Conservation (phyloP, 2,113 vertebrate species). For the Eclectus roratus region DNA sequence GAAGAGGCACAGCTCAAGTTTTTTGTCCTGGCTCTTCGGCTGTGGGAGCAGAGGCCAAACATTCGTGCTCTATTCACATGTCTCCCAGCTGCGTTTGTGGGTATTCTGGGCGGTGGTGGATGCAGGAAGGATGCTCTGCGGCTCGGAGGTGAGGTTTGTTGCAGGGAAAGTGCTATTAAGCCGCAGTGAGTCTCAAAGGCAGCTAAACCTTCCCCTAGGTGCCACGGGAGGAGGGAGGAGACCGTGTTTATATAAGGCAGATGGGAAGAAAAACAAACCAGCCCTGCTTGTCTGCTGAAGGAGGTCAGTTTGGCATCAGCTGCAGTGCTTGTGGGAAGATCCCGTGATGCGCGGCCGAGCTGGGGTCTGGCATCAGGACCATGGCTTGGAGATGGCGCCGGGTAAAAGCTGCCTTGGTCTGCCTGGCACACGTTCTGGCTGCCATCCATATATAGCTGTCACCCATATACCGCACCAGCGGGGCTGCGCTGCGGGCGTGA, state of each 20-base stretch:
- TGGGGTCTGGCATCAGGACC: not conserved
- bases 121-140: not conserved
- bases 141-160: not conserved
- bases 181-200: fast-evolving
- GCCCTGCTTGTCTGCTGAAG: not conserved
- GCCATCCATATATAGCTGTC: not conserved
- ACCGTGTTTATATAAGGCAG: not conserved
- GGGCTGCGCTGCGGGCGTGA: not conserved
- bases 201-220: not conserved
- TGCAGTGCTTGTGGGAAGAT: not conserved
- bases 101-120: not conserved
- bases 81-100: not conserved
- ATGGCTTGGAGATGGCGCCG: not conserved
- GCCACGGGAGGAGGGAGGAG: not conserved
- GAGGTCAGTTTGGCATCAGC: not conserved
- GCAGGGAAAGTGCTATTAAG: not conserved
- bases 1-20: no score
- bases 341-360: not conserved
- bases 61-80: no score
- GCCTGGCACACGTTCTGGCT: not conserved
- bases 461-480: fast-evolving
- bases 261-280: not conserved
- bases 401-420: not conserved
- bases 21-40: no score
- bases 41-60: no score